Conservation (phyloP, 53 echinoderm and acorn worm genomes). For the Echinometra lucunter region DNA sequence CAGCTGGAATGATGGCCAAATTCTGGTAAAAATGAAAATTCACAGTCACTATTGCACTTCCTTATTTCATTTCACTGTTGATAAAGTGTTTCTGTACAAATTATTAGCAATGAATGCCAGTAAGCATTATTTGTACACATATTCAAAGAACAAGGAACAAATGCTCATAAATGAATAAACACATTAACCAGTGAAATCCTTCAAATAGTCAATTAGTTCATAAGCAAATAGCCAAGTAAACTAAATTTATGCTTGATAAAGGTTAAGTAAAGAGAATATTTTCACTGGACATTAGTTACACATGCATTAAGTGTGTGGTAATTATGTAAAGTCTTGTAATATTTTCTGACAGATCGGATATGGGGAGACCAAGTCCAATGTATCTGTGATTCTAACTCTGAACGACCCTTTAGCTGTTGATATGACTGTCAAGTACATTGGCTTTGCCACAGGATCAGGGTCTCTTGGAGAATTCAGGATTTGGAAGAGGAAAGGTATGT, state of each 20-base stretch:
- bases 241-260: too few relatives aligned
- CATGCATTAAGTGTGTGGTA: too few relatives aligned
- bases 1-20: conserved; percentile 84
- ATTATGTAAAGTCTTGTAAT: too few relatives aligned
- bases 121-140: background rate
- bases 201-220: background rate
- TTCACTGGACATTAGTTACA: background rate
- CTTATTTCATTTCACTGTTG: too few relatives aligned
- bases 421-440: conserved; percentile 82
- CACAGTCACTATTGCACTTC: too few relatives aligned
- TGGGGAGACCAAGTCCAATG: conserved; percentile 85
- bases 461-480: conserved; percentile 94
- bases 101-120: too few relatives aligned
- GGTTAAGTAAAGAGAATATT: too few relatives aligned
- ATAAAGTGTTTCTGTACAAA: too few relatives aligned
- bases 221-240: background rate
- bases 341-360: conserved; percentile 80
- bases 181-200: background rate
- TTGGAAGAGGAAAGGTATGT: conserved; percentile 92
- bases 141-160: background rate
- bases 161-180: background rate
- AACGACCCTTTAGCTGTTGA: conserved; percentile 66
- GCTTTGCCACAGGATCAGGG: conserved; percentile 91
- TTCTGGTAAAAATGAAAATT: conserved; percentile 82
- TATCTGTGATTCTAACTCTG: conserved; percentile 83